A percentile compares a stretch with the other conserved stretches of the same genome.
phyloP scores from a whole-genome alignment of 2,113 vertebrate genomes.

The Peromyscus leucopus region DNA sequence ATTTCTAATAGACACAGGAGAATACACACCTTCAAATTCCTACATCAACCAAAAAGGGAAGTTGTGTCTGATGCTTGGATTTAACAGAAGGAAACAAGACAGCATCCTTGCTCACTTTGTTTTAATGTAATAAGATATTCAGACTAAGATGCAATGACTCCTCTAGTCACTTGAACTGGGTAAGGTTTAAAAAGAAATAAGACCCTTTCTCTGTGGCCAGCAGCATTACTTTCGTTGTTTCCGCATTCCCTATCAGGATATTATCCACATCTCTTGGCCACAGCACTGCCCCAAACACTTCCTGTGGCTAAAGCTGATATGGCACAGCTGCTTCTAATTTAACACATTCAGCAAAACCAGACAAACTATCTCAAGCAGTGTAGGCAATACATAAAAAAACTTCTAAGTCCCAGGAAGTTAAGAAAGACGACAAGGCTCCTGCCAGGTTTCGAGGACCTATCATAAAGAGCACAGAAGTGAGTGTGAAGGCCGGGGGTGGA shows the following conservation, averaged over 20 bases:
- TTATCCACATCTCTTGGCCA: background rate
- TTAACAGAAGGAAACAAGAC: constrained; percentile 19
- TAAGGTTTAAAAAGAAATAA: background rate
- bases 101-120: background rate
- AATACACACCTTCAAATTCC: background rate
- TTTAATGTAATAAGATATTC: background rate
- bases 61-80: background rate
- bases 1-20: background rate
- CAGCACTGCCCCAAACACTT: background rate
- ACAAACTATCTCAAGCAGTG: background rate
- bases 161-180: background rate
- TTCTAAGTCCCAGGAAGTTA: background rate
- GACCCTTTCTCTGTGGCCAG: background rate
- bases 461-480: background rate
- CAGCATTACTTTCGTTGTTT: background rate
- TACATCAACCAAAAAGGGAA: background rate
- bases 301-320: background rate
- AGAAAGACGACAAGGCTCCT: background rate
- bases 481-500: background rate
- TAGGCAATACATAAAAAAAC: background rate
- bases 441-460: background rate
- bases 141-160: background rate
- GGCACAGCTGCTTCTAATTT: background rate
- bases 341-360: constrained; percentile 2
- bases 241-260: background rate